These are phyloP conservation scores for Gastracanthus pulcherrimus DNA, from an alignment of 2,888 invertebrate species.

Conservation along the genomic window DNA sequence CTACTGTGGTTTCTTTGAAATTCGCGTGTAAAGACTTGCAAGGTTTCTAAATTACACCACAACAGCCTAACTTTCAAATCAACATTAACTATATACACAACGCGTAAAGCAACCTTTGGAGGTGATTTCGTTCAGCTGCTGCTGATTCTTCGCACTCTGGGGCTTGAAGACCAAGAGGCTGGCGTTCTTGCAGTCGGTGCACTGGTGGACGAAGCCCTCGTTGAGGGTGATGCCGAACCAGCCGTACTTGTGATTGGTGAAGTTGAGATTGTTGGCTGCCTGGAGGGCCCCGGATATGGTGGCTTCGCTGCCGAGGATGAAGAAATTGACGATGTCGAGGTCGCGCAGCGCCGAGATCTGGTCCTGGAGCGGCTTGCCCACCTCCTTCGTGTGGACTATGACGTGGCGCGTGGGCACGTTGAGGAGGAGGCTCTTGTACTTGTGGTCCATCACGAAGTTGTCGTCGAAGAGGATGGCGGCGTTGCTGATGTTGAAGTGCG, in stretches of 20 bases:
- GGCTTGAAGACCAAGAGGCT: slow-evolving; percentile 88
- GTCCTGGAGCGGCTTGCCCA: slow-evolving; percentile 80
- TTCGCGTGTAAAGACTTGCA: no score
- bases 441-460: slow-evolving; percentile 94
- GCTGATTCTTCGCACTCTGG: slow-evolving; percentile 84
- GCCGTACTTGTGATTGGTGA: slow-evolving; percentile 90
- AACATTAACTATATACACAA: no score
- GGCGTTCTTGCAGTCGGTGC: slow-evolving; percentile 87
- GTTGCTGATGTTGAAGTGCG: slow-evolving; percentile 84
- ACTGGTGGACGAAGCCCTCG: slow-evolving; percentile 84
- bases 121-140: slow-evolving; percentile 70
- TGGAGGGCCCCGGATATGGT: slow-evolving; percentile 86
- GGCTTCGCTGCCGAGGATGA: slow-evolving; percentile 86
- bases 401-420: slow-evolving; percentile 95
- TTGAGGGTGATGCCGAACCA: slow-evolving; percentile 92
- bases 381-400: slow-evolving; percentile 83
- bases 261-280: slow-evolving; percentile 85
- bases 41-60: no score
- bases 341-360: slow-evolving; percentile 87
- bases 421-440: slow-evolving; percentile 92
- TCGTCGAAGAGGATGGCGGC: slow-evolving; percentile 95
- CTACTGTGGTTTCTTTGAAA: no score
- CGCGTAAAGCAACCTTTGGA: slow-evolving; percentile 63
- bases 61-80: no score
- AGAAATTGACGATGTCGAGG: slow-evolving; percentile 93